phyloP scores from a whole-genome alignment of 1,140 invertebrate species.

The Mizuhopecten yessoensis region DNA sequence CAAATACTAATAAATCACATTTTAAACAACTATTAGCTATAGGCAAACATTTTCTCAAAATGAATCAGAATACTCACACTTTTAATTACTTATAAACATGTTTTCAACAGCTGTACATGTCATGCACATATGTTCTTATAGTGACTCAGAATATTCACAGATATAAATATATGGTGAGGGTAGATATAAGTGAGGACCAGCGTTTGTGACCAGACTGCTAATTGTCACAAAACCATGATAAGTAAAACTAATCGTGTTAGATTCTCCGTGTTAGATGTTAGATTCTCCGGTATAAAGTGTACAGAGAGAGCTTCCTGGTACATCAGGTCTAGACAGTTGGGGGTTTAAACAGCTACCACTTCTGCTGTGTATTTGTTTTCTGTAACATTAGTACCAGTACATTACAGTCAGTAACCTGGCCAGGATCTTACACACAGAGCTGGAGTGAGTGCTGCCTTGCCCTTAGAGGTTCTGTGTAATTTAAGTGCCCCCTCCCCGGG shows the following conservation, averaged over 20 bases:
- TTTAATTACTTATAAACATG: too few relatives aligned
- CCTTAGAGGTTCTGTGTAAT: not conserved
- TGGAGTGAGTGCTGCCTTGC: not conserved
- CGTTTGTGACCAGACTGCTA: not conserved
- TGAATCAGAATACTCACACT: too few relatives aligned
- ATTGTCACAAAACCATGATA: not conserved
- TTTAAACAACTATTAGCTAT: too few relatives aligned
- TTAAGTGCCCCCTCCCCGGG: not conserved
- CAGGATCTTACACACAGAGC: not conserved
- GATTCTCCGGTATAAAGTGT: not conserved
- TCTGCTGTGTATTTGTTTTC: not conserved
- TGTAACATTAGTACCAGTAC: conserved; percentile 33
- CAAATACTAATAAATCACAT: too few relatives aligned
- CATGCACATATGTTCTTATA: too few relatives aligned
- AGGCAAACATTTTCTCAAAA: too few relatives aligned
- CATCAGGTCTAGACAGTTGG: not conserved
- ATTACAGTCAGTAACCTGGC: not conserved
- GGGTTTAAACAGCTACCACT: too few relatives aligned
- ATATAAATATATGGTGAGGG: not conserved
- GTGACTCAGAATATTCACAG: too few relatives aligned
- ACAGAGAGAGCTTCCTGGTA: not conserved
- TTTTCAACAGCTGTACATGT: too few relatives aligned
- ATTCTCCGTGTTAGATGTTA: too few relatives aligned
- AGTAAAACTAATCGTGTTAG: too few relatives aligned
- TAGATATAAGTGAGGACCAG: too few relatives aligned